phyloP scores from a whole-genome alignment of 2,797 vertebrate species.

The Megaceryle alcyon region DNA sequence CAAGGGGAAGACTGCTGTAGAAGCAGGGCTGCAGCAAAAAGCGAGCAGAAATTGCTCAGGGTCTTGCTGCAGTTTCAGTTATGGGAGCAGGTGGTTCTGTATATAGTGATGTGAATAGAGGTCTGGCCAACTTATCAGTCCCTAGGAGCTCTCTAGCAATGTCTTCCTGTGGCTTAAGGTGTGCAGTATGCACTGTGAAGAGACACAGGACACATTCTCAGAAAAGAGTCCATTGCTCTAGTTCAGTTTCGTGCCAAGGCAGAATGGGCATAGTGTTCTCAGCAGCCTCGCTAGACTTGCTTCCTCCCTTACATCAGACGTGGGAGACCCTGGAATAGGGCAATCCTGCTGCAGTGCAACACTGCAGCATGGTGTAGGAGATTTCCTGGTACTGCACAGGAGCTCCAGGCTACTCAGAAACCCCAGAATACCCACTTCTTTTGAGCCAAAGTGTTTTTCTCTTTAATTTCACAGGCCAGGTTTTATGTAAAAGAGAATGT shows the following conservation, averaged over 20 bases:
- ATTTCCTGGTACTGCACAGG: neutral
- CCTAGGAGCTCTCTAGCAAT: neutral
- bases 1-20: neutral
- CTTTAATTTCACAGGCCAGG: neutral
- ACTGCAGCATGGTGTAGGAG: rapidly evolving
- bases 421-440: neutral
- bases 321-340: neutral
- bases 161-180: neutral
- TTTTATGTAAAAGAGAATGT: neutral
- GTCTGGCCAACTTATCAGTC: neutral
- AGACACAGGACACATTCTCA: neutral
- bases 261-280: neutral
- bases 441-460: neutral
- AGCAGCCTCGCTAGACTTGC: neutral
- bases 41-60: neutral
- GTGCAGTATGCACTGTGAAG: neutral
- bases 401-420: neutral
- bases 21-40: neutral
- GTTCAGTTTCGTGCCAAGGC: neutral
- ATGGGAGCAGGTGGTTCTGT: neutral
- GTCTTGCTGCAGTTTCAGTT: neutral
- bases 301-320: rapidly evolving
- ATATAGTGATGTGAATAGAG: neutral
- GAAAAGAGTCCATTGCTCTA: neutral
- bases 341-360: neutral